phyloP scores from a whole-genome alignment of 2,113 vertebrate genomes.

The Vanacampus margaritifer region DNA sequence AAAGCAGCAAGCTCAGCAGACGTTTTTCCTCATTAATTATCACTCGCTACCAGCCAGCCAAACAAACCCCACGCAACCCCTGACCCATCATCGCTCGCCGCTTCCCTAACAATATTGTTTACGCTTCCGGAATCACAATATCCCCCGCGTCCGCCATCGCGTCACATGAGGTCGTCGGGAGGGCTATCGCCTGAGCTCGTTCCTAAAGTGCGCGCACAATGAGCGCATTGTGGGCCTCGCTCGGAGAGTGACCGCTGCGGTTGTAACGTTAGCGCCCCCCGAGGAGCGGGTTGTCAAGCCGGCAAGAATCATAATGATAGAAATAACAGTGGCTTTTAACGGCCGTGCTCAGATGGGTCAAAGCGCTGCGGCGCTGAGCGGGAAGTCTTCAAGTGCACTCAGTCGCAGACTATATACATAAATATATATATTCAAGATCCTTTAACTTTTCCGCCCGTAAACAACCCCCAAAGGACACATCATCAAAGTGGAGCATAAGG shows the following conservation, averaged over 20 bases:
- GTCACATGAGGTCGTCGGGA: conserved; percentile 27
- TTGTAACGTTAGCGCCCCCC: conserved; percentile 62
- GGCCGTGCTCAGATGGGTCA: conserved; percentile 15
- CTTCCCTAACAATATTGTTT: conserved; percentile 12
- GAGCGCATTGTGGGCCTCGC: conserved; percentile 66
- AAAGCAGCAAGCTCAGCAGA: conserved; percentile 65
- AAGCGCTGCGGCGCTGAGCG: conserved; percentile 6
- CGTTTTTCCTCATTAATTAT: conserved; percentile 73
- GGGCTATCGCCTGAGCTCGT: conserved; percentile 44
- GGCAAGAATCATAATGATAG: conserved; percentile 61
- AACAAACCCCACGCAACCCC: conserved; percentile 37
- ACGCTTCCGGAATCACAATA: conserved; percentile 41
- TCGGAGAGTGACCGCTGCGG: conserved; percentile 52
- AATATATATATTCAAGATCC: conserved; percentile 45
- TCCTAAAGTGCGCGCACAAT: conserved; percentile 52
- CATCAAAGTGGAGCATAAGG: conserved; percentile 24
- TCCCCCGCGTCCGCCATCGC: conserved; percentile 28
- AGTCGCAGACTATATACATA: conserved; percentile 41
- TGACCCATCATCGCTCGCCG: conserved; percentile 42
- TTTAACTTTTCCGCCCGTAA: conserved; percentile 53
- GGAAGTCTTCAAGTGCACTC: conserved; percentile 14
- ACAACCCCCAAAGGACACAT: conserved; percentile 58
- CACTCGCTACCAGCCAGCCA: conserved; percentile 45
- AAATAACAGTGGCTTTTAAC: conserved; percentile 59
- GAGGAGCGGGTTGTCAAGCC: conserved; percentile 50